These are phyloP conservation scores for Dasyprocta punctata DNA, from an alignment of 2,113 vertebrate species.

Conservation along the genomic window DNA sequence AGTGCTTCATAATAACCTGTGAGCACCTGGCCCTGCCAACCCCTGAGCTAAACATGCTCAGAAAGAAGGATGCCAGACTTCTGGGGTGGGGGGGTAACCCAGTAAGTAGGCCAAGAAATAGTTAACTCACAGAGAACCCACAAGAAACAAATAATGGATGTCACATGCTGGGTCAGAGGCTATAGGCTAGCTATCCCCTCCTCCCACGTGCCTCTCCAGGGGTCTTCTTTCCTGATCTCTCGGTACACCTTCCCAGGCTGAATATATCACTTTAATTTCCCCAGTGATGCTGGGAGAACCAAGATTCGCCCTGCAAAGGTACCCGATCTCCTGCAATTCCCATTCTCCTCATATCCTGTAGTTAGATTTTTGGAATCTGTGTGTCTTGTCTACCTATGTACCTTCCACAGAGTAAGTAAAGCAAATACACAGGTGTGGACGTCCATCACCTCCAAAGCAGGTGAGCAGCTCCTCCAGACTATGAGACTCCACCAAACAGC, in stretches of 20 bases:
- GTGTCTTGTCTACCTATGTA: neutral
- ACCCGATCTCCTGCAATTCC: neutral
- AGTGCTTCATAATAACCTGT: conserved; percentile 63
- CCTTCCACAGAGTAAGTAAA: neutral
- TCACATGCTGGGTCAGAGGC: neutral
- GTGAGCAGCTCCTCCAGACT: neutral
- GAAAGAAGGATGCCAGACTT: neutral
- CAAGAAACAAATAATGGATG: neutral
- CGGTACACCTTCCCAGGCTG: neutral
- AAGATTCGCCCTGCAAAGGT: neutral
- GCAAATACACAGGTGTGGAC: neutral
- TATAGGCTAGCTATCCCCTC: rapidly evolving
- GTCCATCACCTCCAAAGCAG: neutral
- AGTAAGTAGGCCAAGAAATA: neutral
- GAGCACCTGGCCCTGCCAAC: neutral
- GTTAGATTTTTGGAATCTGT: neutral
- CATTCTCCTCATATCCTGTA: neutral
- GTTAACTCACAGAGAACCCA: neutral
- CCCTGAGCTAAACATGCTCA: conserved; percentile 15
- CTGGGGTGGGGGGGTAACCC: neutral
- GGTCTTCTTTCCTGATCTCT: neutral
- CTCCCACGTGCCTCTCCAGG: neutral
- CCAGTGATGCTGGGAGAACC: neutral
- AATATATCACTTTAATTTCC: neutral
- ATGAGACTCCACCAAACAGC: neutral